Conservation (phyloP, 2,797 vertebrate species). For the Cyprinodon diabolis region DNA sequence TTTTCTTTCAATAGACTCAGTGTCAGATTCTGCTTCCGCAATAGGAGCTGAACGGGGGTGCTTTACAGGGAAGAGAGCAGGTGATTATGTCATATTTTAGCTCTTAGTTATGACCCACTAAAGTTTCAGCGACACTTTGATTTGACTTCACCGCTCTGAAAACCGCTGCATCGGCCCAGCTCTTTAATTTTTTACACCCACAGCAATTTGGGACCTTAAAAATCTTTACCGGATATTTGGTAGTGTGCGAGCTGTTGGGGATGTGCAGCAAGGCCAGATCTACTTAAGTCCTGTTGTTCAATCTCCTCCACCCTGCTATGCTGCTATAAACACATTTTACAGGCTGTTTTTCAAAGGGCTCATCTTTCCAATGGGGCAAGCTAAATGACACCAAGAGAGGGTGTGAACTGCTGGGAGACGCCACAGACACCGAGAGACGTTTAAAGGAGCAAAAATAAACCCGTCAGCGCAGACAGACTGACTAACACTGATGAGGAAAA, state of each 20-base stretch:
- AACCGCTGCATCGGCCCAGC: slow-evolving; percentile 35
- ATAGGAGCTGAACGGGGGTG: neutral
- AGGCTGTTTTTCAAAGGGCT: slow-evolving; percentile 64
- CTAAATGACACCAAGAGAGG: slow-evolving; percentile 71
- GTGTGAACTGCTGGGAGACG: slow-evolving; percentile 71
- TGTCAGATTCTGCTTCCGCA: too few species aligned
- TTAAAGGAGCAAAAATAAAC: slow-evolving; percentile 40
- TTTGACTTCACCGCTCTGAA: slow-evolving; percentile 51
- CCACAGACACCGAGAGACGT: slow-evolving; percentile 66
- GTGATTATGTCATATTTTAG: slow-evolving; percentile 63
- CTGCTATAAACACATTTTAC: slow-evolving; percentile 77
- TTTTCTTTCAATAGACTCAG: neutral
- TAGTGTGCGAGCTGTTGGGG: slow-evolving; percentile 27
- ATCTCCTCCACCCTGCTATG: slow-evolving; percentile 44
- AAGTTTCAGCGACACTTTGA: slow-evolving; percentile 42
- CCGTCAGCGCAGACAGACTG: slow-evolving; percentile 59
- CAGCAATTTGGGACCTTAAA: slow-evolving; percentile 31
- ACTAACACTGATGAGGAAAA: slow-evolving; percentile 60
- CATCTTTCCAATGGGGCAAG: slow-evolving; percentile 61
- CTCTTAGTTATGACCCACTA: slow-evolving; percentile 46
- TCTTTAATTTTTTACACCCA: neutral
- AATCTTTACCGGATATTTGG: slow-evolving; percentile 30
- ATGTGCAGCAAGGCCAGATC: slow-evolving; percentile 12
- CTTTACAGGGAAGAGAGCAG: slow-evolving; percentile 38
- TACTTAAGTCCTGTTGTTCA: slow-evolving; percentile 33